Evolutionary conservation across 2,797 vertebrate species (phyloP), one percentile per base, ranked within the genome.

Genomic region (Telmatherina bonti): DNA sequence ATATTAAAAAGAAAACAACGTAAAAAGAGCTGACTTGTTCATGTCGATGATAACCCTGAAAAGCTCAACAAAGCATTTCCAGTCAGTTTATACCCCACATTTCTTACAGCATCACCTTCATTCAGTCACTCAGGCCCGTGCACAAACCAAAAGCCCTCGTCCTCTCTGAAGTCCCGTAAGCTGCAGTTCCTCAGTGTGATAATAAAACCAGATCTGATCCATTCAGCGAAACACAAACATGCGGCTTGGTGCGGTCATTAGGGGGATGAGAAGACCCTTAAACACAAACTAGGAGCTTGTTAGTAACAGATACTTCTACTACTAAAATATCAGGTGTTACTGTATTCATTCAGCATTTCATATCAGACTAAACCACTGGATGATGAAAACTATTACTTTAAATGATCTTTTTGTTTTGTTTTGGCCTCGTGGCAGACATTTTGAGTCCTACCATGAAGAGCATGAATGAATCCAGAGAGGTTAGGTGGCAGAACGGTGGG

Each of bases 291-390:
- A 27, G 24, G 24, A 27, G 12, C 12, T 52, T 16, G 51, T 26
- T 52, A 52, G 51, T 27, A 26, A 52, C 1, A 22, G n/a, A 51
- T 10, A 26, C 22, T 15, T 52, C 10, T 16, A 1, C 6, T 18
- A 45, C 7, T 45, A 20, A n/a, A 43, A n/a, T 22, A 35, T n/a
- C 56, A 72, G 63, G 59, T 45, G 61, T 8, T 26, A 11, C 60
- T 68, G 68, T 67, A 80, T 89, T 82, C 67, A 88, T 78, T 74
- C 41, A 86, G 77, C 79, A 81, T 62, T 76, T 63, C 20, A 20
- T 15, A 59, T 15, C 31, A 45, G 24, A 49, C 24, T 26, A 22
- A 49, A 10, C 22, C n/a, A 2, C 11, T 22, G 11, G 18, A n/a
- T 20, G 18, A 8, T 20, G 18, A 9, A 45, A 45, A 45, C 8